Base-by-base conservation (phyloP, 2,888 invertebrate genomes). In the Lochmaea capreae region DNA sequence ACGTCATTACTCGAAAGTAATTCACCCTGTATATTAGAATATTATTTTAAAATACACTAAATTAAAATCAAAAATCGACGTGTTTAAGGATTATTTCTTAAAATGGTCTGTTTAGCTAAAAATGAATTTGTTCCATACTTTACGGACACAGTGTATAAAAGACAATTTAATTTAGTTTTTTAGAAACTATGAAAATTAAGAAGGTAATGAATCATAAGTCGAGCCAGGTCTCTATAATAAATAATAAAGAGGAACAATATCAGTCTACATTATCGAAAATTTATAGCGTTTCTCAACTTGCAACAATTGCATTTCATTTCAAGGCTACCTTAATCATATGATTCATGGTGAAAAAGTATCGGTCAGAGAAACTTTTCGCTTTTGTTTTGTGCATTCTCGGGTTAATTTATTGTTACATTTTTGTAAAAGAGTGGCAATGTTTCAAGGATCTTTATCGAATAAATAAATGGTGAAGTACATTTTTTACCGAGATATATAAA, bases 241-340 rank as follows among this genome's bases (percentile, higher is more conserved):
- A 73, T 73, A 70, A 73, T 73, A 67, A 70, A 73, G 66, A 65
- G 54, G 70, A 73, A 67, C 68, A 73, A 74, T 73, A 73, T 71
- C 67, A 70, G 70, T 67, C 58, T 42, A 74, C 74, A 57, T 74
- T 74, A 74, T 74, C 63, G 71, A 71, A 67, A 71, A 74, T 74
- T 74, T 74, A 74, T 74, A 63, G 71, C 71, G 62, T 46, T 71
- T 58, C 61, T 54, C 67, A 72, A 72, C 62, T 63, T 72, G 72
- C 67, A 68, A 74, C 71, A 71, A 74, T 74, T 74, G 63, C 58
- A 74, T 71, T 71, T 74, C 67, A 71, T 71, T 74, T 71, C 71
- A 74, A 71, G 74, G 71, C 59, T 65, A 67, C 61, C 67, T 71
- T 67, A 67, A 46, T 59, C 46, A 46, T 61, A 68, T 74, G 74